phyloP scores from a whole-genome alignment of 2,888 invertebrate genomes.

The Cheiracanthium punctorium region DNA sequence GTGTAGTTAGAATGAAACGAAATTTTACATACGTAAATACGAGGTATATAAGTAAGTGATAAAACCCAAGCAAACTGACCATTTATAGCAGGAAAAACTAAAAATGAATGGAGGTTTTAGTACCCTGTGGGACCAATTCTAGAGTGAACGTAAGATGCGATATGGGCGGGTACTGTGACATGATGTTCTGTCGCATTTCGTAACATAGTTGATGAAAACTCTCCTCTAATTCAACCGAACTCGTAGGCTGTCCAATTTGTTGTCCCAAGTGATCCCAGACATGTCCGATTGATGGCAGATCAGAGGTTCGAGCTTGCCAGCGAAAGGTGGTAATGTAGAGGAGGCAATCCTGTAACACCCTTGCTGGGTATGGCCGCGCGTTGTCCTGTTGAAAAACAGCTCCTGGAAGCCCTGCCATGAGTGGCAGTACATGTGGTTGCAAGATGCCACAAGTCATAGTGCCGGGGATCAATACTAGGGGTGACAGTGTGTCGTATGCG shows the following conservation, averaged over 20 bases:
- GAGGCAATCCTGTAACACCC: neutral
- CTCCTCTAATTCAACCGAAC: slow-evolving; percentile 9
- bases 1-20: neutral
- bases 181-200: too few relatives aligned
- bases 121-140: neutral
- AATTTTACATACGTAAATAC: neutral
- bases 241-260: too few relatives aligned
- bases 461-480: slow-evolving; percentile 6
- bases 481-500: neutral
- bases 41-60: neutral
- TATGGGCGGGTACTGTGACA: neutral
- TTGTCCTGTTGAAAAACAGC: neutral
- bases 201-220: neutral
- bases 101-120: neutral
- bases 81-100: neutral
- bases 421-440: neutral
- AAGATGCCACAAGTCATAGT: neutral
- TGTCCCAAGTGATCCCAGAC: slow-evolving; percentile 21
- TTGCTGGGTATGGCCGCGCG: neutral
- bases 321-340: neutral
- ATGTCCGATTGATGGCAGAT: slow-evolving; percentile 6
- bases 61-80: neutral
- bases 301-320: slow-evolving; percentile 4
- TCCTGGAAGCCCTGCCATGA: neutral
- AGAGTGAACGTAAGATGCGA: neutral